Base-by-base conservation (phyloP, 2,113 vertebrate species). In the Solenodon paradoxus region DNA sequence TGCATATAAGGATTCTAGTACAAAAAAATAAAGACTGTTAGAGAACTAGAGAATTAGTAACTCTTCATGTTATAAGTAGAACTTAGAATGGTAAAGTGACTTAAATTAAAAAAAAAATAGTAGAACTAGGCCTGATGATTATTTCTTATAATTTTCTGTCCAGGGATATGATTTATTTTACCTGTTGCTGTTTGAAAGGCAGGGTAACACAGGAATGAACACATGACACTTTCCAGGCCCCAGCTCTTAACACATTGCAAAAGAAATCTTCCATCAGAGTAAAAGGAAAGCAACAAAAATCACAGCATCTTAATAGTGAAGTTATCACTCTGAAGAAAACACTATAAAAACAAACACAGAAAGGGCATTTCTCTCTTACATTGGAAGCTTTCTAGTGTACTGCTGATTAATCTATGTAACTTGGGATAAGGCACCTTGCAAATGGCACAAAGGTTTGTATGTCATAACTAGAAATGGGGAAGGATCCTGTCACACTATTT, bases 91-190 rank as follows among this genome's bases (percentile, higher is more conserved):
- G 32, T 77, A 61, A 68, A 85, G 7, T 32, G 57, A 59, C 15
- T 71, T 84, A 95, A 94, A 53, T 78, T 45, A 89, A 22, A 82
- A 6, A 30, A 84, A 88, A 88, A 88, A 57, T 61, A 59, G 69
- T 53, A 88, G 32, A 72, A 75, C 9, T 38, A 85, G n/a, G 10
- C 13, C n/a, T 38, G 9, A 81, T 32, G 68, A 68, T 57, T 79
- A 28, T 26, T 72, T 83, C 38, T 86, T 78, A 40, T 79, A 53
- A 64, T 53, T 42, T 68, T 90, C 42, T 75, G 57, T 42, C 22
- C 53, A 81, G 16, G 28, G 49, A 89, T n/a, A 47, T 40, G 2
- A 15, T 66, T 81, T n/a, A 16, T 13, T 84, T 30, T 15, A 20
- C 59, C 57, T 55, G 17, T 42, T 83, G 61, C 53, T 10, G 72